Percentiles rank a stretch among this genome's conserved stretches.
Conservation (phyloP, 2,888 invertebrate genomes). For the Eupithecia exiguata region DNA sequence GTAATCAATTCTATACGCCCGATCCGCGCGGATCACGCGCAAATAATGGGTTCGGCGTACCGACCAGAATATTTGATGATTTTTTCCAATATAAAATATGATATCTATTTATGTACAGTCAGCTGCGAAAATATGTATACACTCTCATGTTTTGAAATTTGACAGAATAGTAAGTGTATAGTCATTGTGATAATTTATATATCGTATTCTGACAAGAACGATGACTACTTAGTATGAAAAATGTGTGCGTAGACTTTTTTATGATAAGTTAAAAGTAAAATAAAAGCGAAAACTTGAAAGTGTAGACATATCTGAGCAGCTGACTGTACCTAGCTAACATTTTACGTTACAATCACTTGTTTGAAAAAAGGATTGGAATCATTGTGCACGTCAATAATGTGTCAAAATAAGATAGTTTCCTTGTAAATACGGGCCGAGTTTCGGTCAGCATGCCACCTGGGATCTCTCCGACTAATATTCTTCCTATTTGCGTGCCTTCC, state of each 20-base stretch:
- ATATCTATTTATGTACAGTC: too few species aligned
- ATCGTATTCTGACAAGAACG: too few species aligned
- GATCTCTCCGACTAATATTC: not conserved
- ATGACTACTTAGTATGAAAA: too few species aligned
- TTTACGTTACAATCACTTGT: not conserved
- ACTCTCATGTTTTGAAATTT: too few species aligned
- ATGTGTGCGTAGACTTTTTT: too few species aligned
- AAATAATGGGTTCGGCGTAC: not conserved
- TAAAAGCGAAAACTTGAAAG: too few species aligned
- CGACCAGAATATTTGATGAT: conserved; percentile 4
- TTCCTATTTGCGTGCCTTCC: conserved; percentile 3
- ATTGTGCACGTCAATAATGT: not conserved
- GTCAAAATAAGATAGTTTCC: not conserved
- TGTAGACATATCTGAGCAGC: too few species aligned
- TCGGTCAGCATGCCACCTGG: not conserved
- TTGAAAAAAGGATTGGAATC: not conserved
- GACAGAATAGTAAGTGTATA: too few species aligned
- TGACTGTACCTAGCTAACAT: too few species aligned
- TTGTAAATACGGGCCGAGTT: not conserved
- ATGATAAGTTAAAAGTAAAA: too few species aligned
- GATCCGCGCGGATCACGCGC: not conserved
- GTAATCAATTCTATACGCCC: not conserved
- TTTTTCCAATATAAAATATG: not conserved
- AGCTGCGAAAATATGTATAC: too few species aligned
- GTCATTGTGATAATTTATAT: too few species aligned